Conservation (phyloP, 2,113 vertebrate genomes). For the Probosciger aterrimus region DNA sequence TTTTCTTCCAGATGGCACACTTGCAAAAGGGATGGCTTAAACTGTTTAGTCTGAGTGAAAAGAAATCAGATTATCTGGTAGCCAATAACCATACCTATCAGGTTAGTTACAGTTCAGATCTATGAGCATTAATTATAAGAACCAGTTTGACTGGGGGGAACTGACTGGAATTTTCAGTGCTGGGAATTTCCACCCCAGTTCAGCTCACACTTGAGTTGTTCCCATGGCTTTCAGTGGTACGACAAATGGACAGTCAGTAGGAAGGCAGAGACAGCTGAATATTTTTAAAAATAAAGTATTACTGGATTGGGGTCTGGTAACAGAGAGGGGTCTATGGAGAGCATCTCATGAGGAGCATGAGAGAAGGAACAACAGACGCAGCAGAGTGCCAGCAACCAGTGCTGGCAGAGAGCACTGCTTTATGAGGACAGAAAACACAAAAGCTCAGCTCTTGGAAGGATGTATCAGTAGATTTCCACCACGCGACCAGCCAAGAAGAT, state of each 20-base stretch:
- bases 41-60: neutral
- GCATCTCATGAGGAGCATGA: accelerated
- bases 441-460: neutral
- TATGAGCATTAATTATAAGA: neutral
- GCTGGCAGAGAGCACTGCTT: neutral
- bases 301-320: neutral
- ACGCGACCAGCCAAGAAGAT: accelerated
- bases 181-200: neutral
- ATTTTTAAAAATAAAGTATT: neutral
- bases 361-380: neutral
- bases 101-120: neutral
- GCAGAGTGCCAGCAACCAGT: accelerated
- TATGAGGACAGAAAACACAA: neutral
- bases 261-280: neutral
- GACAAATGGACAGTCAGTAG: neutral
- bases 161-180: neutral
- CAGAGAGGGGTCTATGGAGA: neutral
- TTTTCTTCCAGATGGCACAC: neutral
- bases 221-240: neutral
- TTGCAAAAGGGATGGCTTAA: neutral
- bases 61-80: conserved; percentile 8
- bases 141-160: neutral
- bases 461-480: neutral
- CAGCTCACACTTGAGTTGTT: neutral
- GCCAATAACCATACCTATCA: neutral